Evolutionary conservation across 2,888 invertebrate genomes (phyloP), one percentile per base, ranked within the genome.

Genomic region (Gandaritis pyraliata): DNA sequence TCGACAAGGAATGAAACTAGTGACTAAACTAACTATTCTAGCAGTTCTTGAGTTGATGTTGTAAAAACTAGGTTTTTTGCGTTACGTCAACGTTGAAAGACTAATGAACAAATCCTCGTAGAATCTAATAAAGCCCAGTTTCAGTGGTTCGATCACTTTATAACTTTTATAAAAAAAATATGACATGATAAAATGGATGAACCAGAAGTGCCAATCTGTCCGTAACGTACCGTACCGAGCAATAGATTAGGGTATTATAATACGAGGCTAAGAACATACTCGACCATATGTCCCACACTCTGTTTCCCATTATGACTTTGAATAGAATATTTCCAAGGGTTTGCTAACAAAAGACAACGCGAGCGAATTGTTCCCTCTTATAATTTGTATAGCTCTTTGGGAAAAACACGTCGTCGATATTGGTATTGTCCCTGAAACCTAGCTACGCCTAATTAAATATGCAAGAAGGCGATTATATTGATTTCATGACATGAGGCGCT

Each of bases 1-100:
- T 55, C 10, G 39, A 56, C 61, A 47, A 55, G 51, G 43, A 56
- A 49, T 13, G 46, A 50, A 54, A 48, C 16, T 43, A 16, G 16
- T 5, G 43, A 43, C 11, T 43, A 11, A 43, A 39, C 18, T 23
- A 43, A 39, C 18, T 23, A 29, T 41, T 53, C 47, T 6, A 59
- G 18, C 4, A 50, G 47, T 56, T 48, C 53, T 54, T 62, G 62
- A 58, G 30, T 18, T 38, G 29, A 38, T 43, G 16, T 10, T 18
- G 36, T 36, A 61, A 53, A 58, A 57, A 53, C 38, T 62, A 49
- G 53, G 53, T 45, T 52, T 48, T 43, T 41, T n/a, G 13, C 11
- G 39, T 48, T 48, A 52, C 46, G 23, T 45, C 61, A 61, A 49
- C 29, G n/a, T 41, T 30, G 16, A 46, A 38, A 38, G 46, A 46